Base-by-base conservation (phyloP, 2,888 invertebrate species). In the Keiferia lycopersicella region DNA sequence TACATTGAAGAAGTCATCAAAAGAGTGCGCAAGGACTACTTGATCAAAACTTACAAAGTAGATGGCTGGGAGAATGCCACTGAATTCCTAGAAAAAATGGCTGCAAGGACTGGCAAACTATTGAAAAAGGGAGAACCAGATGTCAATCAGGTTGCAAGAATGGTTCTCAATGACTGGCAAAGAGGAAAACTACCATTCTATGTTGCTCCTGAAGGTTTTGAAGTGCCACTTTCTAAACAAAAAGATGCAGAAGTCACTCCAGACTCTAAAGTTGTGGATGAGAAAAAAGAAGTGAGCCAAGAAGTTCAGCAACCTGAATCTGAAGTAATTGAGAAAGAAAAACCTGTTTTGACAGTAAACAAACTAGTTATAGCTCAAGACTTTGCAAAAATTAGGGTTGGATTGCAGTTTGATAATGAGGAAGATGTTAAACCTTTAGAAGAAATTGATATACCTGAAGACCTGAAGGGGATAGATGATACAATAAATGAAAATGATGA, bases 151-250 rank as follows among this genome's bases (percentile, higher is more conserved):
- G 96, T 96, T 0, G 96, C 99, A 0, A 96, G 96, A 83, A 98
- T 98, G 96, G 95, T 99, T 11, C 93, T 99, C 1, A 99, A 99
- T 91, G 99, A 99, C 86, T 99, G 98, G 96, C 99, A 99, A 88
- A 94, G 99, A 77, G 99, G 99, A 6, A 98, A 98, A 86, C 88
- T 99, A 63, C 99, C 99, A 0, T 99, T 97, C 86, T 99, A 97
- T 91, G 95, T 97, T 4, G 93, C 95, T 57, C 99, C 99, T 16
- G 95, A 96, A 72, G 96, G 96, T 1, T 96, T 94, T 87, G 96
- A 96, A 84, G 86, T 93, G 60, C 95, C 96, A 2, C 84, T 94
- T 69, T 84, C 92, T n/a, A 91, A 92, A 68, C 82, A 83, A 68
- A 73, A 76, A 63, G 76, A 72, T 59, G 79, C 78, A 61, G 75